These are phyloP conservation scores for Linepithema humile DNA, from an alignment of 1,140 invertebrate species.

Conservation along the genomic window DNA sequence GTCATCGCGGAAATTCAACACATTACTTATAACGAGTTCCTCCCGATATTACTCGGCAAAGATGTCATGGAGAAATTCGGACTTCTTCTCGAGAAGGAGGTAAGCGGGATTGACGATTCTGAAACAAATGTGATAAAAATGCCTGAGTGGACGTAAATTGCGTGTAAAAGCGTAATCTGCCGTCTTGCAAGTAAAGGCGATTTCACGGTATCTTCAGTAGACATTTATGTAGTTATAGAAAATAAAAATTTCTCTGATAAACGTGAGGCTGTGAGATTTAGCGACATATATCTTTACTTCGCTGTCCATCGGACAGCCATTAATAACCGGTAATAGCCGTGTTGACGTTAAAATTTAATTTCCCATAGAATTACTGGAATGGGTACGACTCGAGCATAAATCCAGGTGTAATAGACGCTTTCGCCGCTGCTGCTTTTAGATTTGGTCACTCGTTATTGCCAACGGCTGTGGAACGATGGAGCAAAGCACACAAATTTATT, in stretches of 20 bases:
- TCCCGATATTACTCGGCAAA: slow-evolving; percentile 96
- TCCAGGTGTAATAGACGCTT: slow-evolving; percentile 94
- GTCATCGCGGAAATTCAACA: slow-evolving; percentile 96
- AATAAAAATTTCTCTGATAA: neutral
- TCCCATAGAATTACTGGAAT: slow-evolving; percentile 91
- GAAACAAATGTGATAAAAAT: neutral
- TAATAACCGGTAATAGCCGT: neutral
- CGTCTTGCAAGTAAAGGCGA: neutral
- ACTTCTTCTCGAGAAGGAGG: slow-evolving; percentile 92
- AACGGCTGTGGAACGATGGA: slow-evolving; percentile 95
- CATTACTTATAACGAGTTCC: slow-evolving; percentile 97
- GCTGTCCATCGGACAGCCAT: neutral
- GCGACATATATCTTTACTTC: neutral
- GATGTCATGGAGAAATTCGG: slow-evolving; percentile 97
- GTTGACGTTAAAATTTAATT: slow-evolving; percentile 50
- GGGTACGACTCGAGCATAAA: slow-evolving; percentile 94
- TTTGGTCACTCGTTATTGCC: slow-evolving; percentile 96
- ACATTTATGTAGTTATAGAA: neutral
- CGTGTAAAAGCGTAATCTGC: neutral
- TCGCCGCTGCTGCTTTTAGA: slow-evolving; percentile 94
- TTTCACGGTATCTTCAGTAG: neutral
- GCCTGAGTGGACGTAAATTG: neutral
- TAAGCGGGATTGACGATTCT: slow-evolving; percentile 76
- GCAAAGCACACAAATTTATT: slow-evolving; percentile 96
- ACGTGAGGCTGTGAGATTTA: neutral